Base-by-base conservation (phyloP, 2,888 invertebrate genomes). In the Lepidonotus clava region DNA sequence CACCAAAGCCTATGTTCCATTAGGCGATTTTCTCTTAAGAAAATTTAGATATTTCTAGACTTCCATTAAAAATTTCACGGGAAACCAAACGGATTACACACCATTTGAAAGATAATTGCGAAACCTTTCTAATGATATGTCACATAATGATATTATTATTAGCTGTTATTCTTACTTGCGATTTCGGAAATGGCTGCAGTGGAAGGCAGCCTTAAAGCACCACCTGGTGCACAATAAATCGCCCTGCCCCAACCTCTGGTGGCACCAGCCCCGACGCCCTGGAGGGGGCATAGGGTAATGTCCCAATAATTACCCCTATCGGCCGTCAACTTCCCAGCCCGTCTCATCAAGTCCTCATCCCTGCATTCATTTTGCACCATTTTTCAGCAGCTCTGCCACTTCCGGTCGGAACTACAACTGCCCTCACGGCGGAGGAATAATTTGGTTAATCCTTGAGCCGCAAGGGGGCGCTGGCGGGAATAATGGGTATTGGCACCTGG, bases 271-370 rank as follows among this genome's bases (percentile, higher is more conserved):
- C 61, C 24, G 1, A n/a, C n/a, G n/a, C n/a, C n/a, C n/a, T n/a
- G n/a, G n/a, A n/a, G n/a, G n/a, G n/a, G 21, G 11, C 28, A 8
- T 61, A 28, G 11, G 61, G 61, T 61, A 61, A 61, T 18, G 18
- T 32, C 61, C 61, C 61, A 61, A 61, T 61, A 28, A 61, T 61
- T 28, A 14, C 61, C 61, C 61, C 24, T 61, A 61, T 61, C 61
- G 24, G n/a, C 61, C 61, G 11, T 32, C 24, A 61, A 32, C 8
- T 1, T 32, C 28, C 1, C 61, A n/a, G n/a, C 61, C 61, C 28
- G 61, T n/a, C 24, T 24, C 11, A 61, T 61, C 24, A 11, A 24
- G 28, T 24, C 61, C 61, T 61, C 61, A 61, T 61, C 61, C 24
- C 61, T 2, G 28, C 61, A 61, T 61, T 61, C 61, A 61, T 24